These are phyloP conservation scores for Podarcis lilfordi DNA, from an alignment of 2,797 vertebrate species.

Conservation along the genomic window DNA sequence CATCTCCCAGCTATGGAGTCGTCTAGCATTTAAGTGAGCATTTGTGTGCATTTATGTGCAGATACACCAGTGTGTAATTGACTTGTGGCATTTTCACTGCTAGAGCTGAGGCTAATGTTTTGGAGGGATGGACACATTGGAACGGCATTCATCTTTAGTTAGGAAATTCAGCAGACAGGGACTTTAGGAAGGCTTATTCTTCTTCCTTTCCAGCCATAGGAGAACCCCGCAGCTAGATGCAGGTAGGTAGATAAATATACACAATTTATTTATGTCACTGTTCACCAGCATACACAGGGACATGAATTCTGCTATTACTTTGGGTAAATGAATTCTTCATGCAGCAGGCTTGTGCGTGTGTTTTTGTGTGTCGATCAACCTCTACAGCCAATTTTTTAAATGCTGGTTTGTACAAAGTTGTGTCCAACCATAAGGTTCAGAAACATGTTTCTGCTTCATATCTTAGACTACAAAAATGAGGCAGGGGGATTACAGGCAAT, in stretches of 20 bases:
- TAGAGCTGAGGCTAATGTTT: not conserved
- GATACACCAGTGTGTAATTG: not conserved
- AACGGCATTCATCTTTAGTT: not conserved
- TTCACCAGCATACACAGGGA: not conserved
- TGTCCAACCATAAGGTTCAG: not conserved
- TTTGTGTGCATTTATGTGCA: not conserved
- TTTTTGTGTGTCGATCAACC: not conserved
- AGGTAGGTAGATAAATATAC: not conserved
- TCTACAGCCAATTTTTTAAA: not conserved
- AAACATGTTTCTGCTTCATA: not conserved
- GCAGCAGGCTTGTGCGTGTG: not conserved
- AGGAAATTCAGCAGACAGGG: not conserved
- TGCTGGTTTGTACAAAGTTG: not conserved
- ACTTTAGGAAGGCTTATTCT: not conserved
- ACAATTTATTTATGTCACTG: too few relatives aligned
- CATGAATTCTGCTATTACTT: not conserved
- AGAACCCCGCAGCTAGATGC: not conserved
- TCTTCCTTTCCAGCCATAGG: not conserved
- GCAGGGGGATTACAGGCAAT: not conserved
- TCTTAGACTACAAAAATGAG: not conserved
- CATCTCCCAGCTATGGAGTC: not conserved
- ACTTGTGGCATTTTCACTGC: not conserved
- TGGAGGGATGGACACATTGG: not conserved
- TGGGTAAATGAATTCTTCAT: not conserved
- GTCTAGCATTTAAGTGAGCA: not conserved